Conservation (phyloP, 2,888 invertebrate genomes). For the Caenorhabditis angaria region DNA sequence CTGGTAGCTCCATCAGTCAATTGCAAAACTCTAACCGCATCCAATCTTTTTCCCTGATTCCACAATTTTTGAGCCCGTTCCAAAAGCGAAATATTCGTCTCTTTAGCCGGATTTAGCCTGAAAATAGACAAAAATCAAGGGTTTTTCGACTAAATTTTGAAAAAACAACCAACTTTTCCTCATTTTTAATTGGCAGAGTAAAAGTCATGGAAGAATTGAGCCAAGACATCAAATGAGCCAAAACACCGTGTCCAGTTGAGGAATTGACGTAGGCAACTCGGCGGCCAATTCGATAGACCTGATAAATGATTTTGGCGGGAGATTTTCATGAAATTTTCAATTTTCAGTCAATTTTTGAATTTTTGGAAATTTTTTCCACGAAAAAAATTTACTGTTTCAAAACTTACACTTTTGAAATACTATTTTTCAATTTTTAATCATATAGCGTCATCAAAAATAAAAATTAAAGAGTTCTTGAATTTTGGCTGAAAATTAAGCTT, state of each 20-base stretch:
- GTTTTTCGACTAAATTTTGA: neutral
- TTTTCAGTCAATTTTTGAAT: too few species aligned
- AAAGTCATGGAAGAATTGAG: slow-evolving; percentile 34
- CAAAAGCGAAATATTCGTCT: slow-evolving; percentile 41
- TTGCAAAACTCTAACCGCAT: slow-evolving; percentile 48
- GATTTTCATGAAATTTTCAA: neutral
- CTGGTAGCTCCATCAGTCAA: slow-evolving; percentile 44
- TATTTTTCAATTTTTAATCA: too few species aligned
- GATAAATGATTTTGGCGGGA: slow-evolving; percentile 22
- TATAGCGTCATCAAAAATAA: too few species aligned
- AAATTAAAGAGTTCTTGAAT: too few species aligned
- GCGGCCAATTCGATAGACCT: slow-evolving; percentile 44
- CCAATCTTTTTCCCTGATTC: slow-evolving; percentile 34
- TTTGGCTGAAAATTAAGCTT: too few species aligned
- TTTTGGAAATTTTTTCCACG: too few species aligned
- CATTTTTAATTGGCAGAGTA: slow-evolving; percentile 17
- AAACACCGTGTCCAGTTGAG: slow-evolving; percentile 32
- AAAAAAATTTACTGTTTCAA: too few species aligned
- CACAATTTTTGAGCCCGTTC: slow-evolving; percentile 43
- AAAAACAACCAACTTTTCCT: slow-evolving; percentile 13
- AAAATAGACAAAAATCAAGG: neutral
- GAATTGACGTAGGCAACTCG: slow-evolving; percentile 43
- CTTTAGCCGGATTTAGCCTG: slow-evolving; percentile 25
- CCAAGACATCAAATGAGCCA: slow-evolving; percentile 45
- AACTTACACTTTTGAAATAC: too few species aligned